Conservation (phyloP, 2,888 invertebrate species). For the Parelbella ahira region DNA sequence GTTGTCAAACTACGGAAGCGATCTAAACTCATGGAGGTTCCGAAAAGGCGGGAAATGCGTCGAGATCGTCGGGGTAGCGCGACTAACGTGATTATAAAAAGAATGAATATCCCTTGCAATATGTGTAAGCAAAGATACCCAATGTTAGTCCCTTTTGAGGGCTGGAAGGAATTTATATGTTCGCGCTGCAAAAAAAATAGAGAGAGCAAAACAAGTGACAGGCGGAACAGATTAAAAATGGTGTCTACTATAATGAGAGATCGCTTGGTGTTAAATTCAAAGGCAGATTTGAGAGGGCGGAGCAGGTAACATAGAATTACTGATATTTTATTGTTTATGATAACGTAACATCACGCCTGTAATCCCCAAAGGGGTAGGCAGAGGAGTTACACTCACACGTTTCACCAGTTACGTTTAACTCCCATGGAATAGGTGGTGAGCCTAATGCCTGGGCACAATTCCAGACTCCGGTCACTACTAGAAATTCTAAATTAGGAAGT, state of each 20-base stretch:
- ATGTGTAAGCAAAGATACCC: constrained; percentile 40
- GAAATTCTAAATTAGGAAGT: too few species aligned
- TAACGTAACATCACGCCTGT: too few species aligned
- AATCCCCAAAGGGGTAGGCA: too few species aligned
- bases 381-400: too few species aligned
- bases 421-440: too few species aligned
- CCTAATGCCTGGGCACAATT: too few species aligned
- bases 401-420: too few species aligned
- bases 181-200: constrained; percentile 48
- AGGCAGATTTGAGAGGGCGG: constrained; percentile 35
- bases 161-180: constrained; percentile 41
- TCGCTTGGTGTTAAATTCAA: constrained; percentile 35
- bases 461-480: too few species aligned
- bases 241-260: constrained; percentile 33
- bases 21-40: constrained; percentile 22
- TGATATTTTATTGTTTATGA: too few species aligned
- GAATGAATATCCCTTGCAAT: constrained; percentile 35
- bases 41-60: constrained; percentile 22
- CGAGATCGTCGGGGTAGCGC: constrained; percentile 21
- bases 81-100: constrained; percentile 29
- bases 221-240: constrained; percentile 35
- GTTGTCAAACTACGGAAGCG: constrained; percentile 17
- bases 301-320: constrained; percentile 38
- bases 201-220: constrained; percentile 30
- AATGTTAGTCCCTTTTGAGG: constrained; percentile 37